Percentiles rank a stretch among this genome's conserved stretches.
phyloP scores from a whole-genome alignment of 1,140 invertebrate species.

The Heterodera schachtii region DNA sequence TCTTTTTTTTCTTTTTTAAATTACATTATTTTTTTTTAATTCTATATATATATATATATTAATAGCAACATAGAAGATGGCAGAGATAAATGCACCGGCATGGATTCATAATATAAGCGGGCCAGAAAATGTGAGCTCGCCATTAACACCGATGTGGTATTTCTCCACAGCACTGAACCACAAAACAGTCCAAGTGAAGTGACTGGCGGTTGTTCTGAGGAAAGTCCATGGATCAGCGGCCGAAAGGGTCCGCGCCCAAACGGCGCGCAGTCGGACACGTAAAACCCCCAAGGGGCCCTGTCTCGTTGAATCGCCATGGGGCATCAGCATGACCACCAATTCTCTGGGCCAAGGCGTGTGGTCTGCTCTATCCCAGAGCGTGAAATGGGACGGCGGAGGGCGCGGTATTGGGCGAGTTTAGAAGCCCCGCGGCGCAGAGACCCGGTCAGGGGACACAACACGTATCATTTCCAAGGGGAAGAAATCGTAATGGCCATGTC shows the following conservation, averaged over 20 bases:
- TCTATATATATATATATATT: no score
- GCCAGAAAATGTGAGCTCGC: not conserved
- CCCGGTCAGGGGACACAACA: not conserved
- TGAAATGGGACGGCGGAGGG: not conserved
- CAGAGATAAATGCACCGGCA: not conserved
- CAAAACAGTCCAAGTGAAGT: constrained; percentile 24
- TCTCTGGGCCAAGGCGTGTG: not conserved
- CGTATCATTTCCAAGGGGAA: not conserved
- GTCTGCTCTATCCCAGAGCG: not conserved
- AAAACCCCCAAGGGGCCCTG: constrained; percentile 1
- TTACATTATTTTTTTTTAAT: no score
- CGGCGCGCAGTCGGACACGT: constrained; percentile 28
- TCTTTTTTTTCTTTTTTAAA: no score
- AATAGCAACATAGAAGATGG: not conserved
- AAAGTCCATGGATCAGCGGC: constrained; percentile 41
- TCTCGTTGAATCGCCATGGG: not conserved
- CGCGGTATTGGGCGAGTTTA: no score
- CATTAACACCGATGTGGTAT: not conserved
- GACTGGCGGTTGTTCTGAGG: constrained; percentile 27
- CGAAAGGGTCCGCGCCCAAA: constrained; percentile 34
- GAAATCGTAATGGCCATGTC: not conserved
- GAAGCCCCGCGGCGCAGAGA: no score
- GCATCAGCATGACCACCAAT: not conserved
- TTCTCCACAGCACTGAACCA: not conserved
- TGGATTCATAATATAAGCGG: not conserved